Conservation (phyloP, 2,113 vertebrate genomes). For the Formicarius rufipectus region DNA sequence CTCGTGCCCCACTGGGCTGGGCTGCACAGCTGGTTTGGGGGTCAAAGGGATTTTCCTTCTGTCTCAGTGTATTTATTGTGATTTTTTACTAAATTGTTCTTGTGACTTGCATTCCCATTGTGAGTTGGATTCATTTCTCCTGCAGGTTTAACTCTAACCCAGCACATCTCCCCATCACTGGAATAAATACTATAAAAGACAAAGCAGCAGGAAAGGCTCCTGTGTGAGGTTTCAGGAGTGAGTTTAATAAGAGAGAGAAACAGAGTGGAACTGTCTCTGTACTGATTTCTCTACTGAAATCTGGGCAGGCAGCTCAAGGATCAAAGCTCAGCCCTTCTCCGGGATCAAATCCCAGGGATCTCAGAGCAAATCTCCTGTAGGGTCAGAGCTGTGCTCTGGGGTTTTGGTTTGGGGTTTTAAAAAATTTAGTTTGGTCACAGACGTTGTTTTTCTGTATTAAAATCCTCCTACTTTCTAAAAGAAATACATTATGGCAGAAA, state of each 20-base stretch:
- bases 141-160: too few species aligned
- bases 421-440: background rate
- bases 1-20: too few species aligned
- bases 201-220: background rate
- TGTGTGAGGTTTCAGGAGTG: background rate
- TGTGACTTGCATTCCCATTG: too few species aligned
- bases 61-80: too few species aligned
- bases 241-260: background rate
- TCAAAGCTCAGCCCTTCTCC: background rate
- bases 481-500: constrained; percentile 22
- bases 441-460: background rate
- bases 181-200: background rate
- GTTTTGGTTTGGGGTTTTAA: background rate
- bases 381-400: background rate
- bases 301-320: background rate
- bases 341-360: background rate
- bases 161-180: background rate
- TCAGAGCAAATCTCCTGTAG: background rate
- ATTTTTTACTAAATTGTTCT: too few species aligned
- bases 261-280: background rate
- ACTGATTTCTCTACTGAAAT: background rate
- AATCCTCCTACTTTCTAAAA: background rate
- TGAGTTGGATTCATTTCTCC: too few species aligned
- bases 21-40: too few species aligned
- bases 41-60: too few species aligned